Evolutionary conservation across 2,797 vertebrate species (phyloP).

Genomic region (Cephalopachus bancanus): DNA sequence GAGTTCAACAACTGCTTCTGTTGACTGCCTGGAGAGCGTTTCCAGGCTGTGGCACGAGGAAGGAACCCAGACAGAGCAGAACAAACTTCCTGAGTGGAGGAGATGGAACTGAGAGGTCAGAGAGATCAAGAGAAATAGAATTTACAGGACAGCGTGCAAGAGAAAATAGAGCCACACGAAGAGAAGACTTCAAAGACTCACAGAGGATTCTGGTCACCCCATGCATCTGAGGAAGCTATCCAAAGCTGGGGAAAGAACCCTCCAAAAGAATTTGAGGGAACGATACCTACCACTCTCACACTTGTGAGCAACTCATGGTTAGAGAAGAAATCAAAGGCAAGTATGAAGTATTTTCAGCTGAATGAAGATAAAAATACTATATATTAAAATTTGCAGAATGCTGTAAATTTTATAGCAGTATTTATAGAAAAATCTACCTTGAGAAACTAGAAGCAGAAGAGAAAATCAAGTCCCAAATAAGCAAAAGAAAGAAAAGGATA

Average conservation of each 20-base stretch:
- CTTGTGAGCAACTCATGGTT: background rate
- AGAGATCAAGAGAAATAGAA: background rate
- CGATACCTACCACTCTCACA: background rate
- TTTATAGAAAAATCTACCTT: background rate
- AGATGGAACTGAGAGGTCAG: background rate
- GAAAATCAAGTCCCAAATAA: background rate
- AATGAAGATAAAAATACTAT: background rate
- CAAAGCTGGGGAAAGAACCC: background rate
- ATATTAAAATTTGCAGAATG: background rate
- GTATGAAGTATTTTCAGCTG: background rate
- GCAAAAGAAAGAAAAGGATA: background rate
- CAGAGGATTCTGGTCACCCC: background rate
- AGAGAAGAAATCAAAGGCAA: constrained; percentile 9
- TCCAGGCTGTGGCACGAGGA: background rate
- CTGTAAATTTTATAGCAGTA: background rate
- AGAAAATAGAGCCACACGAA: background rate
- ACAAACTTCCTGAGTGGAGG: background rate
- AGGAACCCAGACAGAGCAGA: background rate
- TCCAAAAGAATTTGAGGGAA: background rate
- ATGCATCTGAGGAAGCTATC: background rate
- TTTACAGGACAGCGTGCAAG: background rate
- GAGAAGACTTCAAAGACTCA: background rate
- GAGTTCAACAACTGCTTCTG: background rate
- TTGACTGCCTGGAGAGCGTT: background rate
- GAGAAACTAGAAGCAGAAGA: background rate